Evolutionary conservation across 2,113 vertebrate genomes (phyloP).

Genomic region (Catharus bicknelli): DNA sequence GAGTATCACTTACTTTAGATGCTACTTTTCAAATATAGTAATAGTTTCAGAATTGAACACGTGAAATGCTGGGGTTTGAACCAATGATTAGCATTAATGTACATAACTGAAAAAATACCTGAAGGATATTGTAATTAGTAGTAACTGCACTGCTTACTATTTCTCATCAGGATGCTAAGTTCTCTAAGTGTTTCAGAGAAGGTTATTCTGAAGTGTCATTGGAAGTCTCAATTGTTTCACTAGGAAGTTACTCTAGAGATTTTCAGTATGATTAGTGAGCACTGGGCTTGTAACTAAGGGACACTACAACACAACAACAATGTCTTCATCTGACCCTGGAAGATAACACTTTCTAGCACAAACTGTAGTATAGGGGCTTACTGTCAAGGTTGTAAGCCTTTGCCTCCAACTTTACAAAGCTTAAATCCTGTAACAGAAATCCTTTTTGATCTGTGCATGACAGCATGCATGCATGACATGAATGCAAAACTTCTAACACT

Average conservation of each 20-base stretch:
- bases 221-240: not conserved
- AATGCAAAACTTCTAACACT: not conserved
- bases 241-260: not conserved
- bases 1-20: not conserved
- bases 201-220: not conserved
- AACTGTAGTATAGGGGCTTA: not conserved
- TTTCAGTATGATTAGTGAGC: not conserved
- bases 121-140: not conserved
- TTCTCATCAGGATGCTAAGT: not conserved
- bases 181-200: not conserved
- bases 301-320: not conserved
- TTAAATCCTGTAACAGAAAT: not conserved
- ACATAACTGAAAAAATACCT: not conserved
- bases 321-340: not conserved
- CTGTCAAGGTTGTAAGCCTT: not conserved
- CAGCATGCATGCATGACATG: fast-evolving
- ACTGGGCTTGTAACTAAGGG: not conserved
- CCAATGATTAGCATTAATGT: not conserved
- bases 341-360: not conserved
- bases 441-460: not conserved
- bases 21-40: not conserved
- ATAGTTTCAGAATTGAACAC: not conserved
- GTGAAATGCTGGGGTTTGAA: not conserved
- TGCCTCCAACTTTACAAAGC: not conserved
- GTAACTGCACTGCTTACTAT: not conserved